Base-by-base conservation (phyloP, 2,888 invertebrate species). In the Blastobasis lacticolella region DNA sequence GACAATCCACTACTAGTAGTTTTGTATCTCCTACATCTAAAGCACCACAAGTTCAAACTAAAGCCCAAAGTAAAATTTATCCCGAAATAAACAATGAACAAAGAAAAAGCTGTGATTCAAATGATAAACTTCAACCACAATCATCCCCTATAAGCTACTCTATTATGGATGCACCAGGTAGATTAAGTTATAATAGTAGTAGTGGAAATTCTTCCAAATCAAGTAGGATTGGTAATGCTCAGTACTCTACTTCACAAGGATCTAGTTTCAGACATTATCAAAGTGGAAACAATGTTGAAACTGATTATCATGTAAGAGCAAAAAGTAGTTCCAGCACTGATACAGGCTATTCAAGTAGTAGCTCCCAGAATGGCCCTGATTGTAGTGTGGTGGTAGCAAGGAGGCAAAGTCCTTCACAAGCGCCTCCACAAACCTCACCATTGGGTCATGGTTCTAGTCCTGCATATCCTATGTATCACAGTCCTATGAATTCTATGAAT, bases 391-490 rank as follows among this genome's bases (percentile, higher is more conserved):
- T 91, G 45, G 90, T 91, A 36, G 91, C 93, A 4, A 86, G 93
- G 63, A 85, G 93, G 63, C 92, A 92, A 40, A 94, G 94, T 77
- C 94, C 94, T 89, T 57, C 83, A 88, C 73, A 93, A 71, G 90
- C 91, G 7, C 92, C 92, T 65, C 92, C 94, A 8, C 93, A 93
- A 71, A 91, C 92, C 42, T 93, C 93, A 54, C 94, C 94, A 2
- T 69, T 94, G 49, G 92, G 93, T 50, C 94, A 94, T 77, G 93
- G 92, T 38, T 92, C 93, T 63, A 94, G 94, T 81, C 94, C 94
- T 48, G 94, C 93, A 51, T 95, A 95, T 85, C 95, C 95, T 44
- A 91, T 94, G 90, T 95, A 95, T 76, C 94, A 95, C 75, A 95
- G 94, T 79, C 95, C 95, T 36, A 92, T 94, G 92, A 92, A 93